Evolutionary conservation across 2,797 vertebrate species (phyloP).

Genomic region (Myotis findleyi): DNA sequence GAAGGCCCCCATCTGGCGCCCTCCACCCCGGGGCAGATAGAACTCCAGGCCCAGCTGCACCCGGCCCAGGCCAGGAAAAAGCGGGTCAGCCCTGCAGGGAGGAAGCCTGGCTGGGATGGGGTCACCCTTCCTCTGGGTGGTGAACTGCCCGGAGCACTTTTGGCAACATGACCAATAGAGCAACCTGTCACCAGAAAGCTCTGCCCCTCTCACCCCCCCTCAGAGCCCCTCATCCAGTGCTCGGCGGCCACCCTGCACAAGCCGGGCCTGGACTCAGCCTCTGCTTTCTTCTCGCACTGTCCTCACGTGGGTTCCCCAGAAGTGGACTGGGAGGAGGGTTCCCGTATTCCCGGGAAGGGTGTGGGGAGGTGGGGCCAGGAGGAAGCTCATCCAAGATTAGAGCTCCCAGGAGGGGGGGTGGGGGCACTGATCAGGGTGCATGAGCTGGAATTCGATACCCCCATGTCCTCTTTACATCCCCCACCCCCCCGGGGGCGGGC

Average conservation of each 20-base stretch:
- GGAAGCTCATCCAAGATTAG: not conserved
- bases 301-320: not conserved
- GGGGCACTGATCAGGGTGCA: not conserved
- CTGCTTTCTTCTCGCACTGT: not conserved
- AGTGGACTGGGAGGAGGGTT: not conserved
- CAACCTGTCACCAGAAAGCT: not conserved
- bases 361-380: not conserved
- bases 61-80: not conserved
- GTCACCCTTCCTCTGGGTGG: not conserved
- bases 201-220: not conserved
- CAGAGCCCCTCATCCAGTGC: rapidly evolving
- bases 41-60: not conserved
- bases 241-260: rapidly evolving
- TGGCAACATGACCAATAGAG: not conserved
- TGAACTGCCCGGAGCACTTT: not conserved
- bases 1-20: constrained; percentile 15
- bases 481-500: no score
- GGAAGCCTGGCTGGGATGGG: not conserved
- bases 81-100: not conserved
- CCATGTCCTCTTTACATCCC: rapidly evolving
- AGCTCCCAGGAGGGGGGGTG: rapidly evolving
- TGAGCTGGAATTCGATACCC: not conserved
- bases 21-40: not conserved
- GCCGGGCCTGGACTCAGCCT: not conserved
- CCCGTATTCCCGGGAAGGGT: not conserved